Percentiles rank a stretch among this genome's conserved stretches.
These are phyloP conservation scores for Latheticus oryzae DNA, from an alignment of 2,888 invertebrate genomes.

Conservation along the genomic window DNA sequence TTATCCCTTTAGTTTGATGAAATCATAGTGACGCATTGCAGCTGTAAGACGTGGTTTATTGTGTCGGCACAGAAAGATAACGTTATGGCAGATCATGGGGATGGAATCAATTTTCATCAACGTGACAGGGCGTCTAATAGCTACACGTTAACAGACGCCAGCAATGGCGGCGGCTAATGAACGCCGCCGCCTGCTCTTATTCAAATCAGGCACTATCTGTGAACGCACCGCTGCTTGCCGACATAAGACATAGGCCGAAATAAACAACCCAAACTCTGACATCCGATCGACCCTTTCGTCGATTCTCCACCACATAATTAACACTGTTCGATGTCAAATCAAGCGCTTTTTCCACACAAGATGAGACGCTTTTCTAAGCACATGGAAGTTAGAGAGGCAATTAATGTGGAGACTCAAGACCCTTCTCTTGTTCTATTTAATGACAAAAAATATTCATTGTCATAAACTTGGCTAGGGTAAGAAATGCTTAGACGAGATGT, in stretches of 20 bases:
- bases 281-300: constrained; percentile 39
- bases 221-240: constrained; percentile 46
- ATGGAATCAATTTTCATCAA: constrained; percentile 57
- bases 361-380: too few relatives aligned
- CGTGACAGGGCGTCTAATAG: constrained; percentile 55
- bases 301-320: constrained; percentile 43
- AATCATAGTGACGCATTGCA: constrained; percentile 57
- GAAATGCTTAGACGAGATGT: too few relatives aligned
- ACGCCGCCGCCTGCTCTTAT: constrained; percentile 45
- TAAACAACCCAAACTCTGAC: constrained; percentile 27
- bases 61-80: constrained; percentile 51
- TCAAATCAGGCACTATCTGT: constrained; percentile 50
- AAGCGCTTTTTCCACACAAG: constrained; percentile 14
- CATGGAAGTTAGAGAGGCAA: background rate
- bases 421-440: constrained; percentile 11
- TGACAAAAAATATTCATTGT: constrained; percentile 34
- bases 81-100: constrained; percentile 53
- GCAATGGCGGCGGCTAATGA: constrained; percentile 48
- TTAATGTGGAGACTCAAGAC: constrained; percentile 15
- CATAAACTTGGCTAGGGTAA: too few relatives aligned
- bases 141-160: constrained; percentile 53
- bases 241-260: constrained; percentile 40
- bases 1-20: constrained; percentile 51
- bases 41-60: constrained; percentile 51
- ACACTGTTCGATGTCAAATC: constrained; percentile 36